Evolutionary conservation across 2,797 vertebrate species (phyloP).

Genomic region (Poecilia picta): DNA sequence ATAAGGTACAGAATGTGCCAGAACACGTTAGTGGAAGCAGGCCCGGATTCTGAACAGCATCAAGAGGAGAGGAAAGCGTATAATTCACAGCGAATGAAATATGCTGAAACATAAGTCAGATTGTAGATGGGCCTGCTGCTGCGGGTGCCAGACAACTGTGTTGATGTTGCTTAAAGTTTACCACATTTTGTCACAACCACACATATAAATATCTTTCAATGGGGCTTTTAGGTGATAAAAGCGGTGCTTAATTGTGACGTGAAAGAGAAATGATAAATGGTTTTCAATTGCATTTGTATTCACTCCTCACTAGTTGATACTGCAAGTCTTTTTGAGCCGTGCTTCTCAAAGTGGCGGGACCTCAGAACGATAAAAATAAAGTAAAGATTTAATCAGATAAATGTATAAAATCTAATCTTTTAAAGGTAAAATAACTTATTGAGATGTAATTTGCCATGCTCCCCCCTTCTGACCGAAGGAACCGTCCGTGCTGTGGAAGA

Average conservation of each 20-base stretch:
- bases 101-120: neutral
- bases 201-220: neutral
- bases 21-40: slow-evolving; percentile 15
- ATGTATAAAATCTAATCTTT: too few relatives aligned
- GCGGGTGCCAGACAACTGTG: slow-evolving; percentile 4
- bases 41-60: neutral
- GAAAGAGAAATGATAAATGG: neutral
- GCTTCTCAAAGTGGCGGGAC: too few relatives aligned
- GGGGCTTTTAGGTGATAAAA: neutral
- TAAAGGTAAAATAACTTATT: too few relatives aligned
- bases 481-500: too few relatives aligned
- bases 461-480: too few relatives aligned
- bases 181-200: neutral
- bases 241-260: neutral
- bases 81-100: neutral
- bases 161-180: neutral
- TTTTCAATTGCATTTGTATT: neutral
- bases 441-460: too few relatives aligned
- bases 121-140: slow-evolving; percentile 20
- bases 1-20: slow-evolving; percentile 20
- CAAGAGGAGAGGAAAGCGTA: neutral
- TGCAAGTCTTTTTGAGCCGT: neutral
- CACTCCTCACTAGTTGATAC: neutral
- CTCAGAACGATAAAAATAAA: too few relatives aligned
- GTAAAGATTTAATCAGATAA: too few relatives aligned